Evolutionary conservation across 2,113 vertebrate genomes (phyloP).

Genomic region (Saguinus imperator): DNA sequence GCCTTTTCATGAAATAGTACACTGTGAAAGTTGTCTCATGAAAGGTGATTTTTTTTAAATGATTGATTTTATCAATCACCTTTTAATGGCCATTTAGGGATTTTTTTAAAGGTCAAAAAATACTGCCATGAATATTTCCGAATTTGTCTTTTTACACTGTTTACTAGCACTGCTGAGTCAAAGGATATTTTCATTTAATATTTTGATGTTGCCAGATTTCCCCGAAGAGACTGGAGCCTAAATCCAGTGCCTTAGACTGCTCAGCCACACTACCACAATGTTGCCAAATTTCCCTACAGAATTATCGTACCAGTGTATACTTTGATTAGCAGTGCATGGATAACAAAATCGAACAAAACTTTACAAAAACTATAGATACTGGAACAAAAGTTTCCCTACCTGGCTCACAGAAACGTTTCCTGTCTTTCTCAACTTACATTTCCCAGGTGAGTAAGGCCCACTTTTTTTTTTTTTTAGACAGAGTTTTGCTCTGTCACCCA

Average conservation of each 20-base stretch:
- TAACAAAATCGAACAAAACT: background rate
- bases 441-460: background rate
- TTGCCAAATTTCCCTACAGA: background rate
- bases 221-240: too few species aligned
- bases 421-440: background rate
- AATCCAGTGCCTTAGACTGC: too few species aligned
- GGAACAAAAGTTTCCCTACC: background rate
- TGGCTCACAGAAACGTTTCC: background rate
- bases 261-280: background rate
- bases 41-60: background rate
- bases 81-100: background rate
- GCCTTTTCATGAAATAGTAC: background rate
- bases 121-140: background rate
- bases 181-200: background rate
- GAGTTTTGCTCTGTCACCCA: too few species aligned
- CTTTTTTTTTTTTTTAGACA: too few species aligned
- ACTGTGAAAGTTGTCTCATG: background rate
- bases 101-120: background rate
- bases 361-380: background rate
- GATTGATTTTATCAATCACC: background rate
- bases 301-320: background rate
- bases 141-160: background rate
- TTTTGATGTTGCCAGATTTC: background rate
- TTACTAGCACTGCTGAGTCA: background rate
- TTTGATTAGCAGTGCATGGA: background rate